phyloP scores from a whole-genome alignment of 2,888 invertebrate genomes.

The Callimorpha dominula region DNA sequence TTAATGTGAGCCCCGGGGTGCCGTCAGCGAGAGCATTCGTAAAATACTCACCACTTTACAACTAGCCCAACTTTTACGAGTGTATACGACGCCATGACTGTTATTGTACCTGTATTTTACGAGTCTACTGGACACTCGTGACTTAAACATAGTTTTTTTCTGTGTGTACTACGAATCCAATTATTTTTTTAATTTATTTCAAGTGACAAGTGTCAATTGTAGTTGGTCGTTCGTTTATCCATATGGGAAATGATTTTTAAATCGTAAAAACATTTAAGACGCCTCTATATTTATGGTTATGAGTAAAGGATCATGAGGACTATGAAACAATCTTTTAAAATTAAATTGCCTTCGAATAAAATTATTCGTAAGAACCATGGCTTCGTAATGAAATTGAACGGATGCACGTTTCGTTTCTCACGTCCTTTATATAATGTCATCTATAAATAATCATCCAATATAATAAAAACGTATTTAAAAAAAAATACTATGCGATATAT shows the following conservation, averaged over 20 bases:
- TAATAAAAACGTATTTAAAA: too few relatives aligned
- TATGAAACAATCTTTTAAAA: background rate
- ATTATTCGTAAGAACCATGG: background rate
- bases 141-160: slow-evolving; percentile 25
- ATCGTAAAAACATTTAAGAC: slow-evolving; percentile 37
- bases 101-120: slow-evolving; percentile 43
- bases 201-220: slow-evolving; percentile 48
- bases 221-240: slow-evolving; percentile 24
- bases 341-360: background rate
- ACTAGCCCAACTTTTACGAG: slow-evolving; percentile 15
- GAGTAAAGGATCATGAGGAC: background rate
- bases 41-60: slow-evolving; percentile 37
- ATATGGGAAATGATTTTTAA: slow-evolving; percentile 31
- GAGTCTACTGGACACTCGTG: slow-evolving; percentile 32
- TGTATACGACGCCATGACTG: slow-evolving; percentile 21
- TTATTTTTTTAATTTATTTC: slow-evolving; percentile 55
- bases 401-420: background rate
- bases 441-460: background rate
- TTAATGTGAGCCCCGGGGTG: slow-evolving; percentile 57
- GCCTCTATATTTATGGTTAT: background rate
- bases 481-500: too few relatives aligned
- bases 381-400: background rate
- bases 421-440: background rate
- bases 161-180: slow-evolving; percentile 42
- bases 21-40: slow-evolving; percentile 50